These are phyloP conservation scores for Chrysocyon brachyurus DNA, from an alignment of 2,797 vertebrate genomes.

Conservation along the genomic window DNA sequence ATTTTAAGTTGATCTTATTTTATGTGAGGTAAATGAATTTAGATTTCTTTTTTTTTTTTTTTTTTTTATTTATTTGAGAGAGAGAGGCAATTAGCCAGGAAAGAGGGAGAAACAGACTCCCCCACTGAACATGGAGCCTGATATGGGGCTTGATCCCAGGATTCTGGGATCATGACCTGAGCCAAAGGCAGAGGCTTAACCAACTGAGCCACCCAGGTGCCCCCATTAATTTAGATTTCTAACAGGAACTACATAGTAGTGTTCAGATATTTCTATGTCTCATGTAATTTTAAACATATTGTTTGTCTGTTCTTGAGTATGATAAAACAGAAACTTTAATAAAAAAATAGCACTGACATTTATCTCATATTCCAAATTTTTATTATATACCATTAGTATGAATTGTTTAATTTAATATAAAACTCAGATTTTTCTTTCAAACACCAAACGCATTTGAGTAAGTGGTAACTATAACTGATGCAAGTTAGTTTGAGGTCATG, in stretches of 20 bases:
- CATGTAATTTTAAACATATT: constrained; percentile 15
- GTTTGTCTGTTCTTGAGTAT: neutral
- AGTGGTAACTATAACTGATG: constrained; percentile 10
- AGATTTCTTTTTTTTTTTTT: neutral
- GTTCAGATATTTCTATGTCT: constrained; percentile 15
- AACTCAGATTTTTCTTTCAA: constrained; percentile 52
- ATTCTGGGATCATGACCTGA: too few species aligned
- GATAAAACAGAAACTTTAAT: constrained; percentile 51
- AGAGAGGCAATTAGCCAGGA: too few species aligned
- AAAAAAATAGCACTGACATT: neutral
- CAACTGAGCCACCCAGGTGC: too few species aligned
- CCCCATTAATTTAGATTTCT: neutral
- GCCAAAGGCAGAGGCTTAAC: too few species aligned
- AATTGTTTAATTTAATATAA: constrained; percentile 57
- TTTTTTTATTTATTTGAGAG: too few species aligned
- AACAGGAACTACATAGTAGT: constrained; percentile 5
- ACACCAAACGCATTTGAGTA: neutral
- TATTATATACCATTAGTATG: neutral
- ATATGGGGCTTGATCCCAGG: too few species aligned
- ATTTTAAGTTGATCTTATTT: constrained; percentile 43
- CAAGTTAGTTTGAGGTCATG: neutral
- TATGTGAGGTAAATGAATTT: neutral
- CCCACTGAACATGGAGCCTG: too few species aligned
- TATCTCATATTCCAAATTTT: neutral
- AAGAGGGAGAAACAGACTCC: too few species aligned